A percentile compares a stretch with the other conserved stretches of the same genome.
Evolutionary conservation across 2,888 invertebrate species (phyloP).

Genomic region (Alcis repandata): DNA sequence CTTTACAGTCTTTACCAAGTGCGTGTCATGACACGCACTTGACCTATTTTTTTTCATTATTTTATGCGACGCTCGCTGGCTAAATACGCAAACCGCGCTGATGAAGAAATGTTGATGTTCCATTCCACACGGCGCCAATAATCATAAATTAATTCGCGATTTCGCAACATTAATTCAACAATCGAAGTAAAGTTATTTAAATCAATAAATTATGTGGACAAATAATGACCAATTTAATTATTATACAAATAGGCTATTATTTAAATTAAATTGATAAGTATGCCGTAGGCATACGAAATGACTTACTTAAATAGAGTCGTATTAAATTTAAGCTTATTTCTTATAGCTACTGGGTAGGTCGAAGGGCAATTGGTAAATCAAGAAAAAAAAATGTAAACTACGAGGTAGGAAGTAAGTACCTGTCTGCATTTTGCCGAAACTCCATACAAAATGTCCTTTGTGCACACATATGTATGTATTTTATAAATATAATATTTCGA

Average conservation of each 20-base stretch:
- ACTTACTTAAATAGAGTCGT: neutral
- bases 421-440: too few species aligned
- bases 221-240: slow-evolving; percentile 1
- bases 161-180: slow-evolving; percentile 3
- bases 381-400: too few species aligned
- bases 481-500: neutral
- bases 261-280: slow-evolving; percentile 1
- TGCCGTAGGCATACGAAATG: neutral
- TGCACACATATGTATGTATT: neutral
- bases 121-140: slow-evolving; percentile 1
- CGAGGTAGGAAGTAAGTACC: too few species aligned
- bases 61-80: neutral
- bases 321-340: neutral
- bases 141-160: neutral
- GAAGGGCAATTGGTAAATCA: too few species aligned
- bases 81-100: neutral
- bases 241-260: slow-evolving; percentile 10
- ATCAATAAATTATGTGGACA: neutral
- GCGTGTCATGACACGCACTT: neutral
- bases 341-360: neutral
- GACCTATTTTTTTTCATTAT: neutral
- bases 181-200: slow-evolving; percentile 1
- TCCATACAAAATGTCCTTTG: too few species aligned
- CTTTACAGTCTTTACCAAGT: too few species aligned
- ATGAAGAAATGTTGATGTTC: neutral